Evolutionary conservation across 1,140 invertebrate species (phyloP), one percentile per base, ranked within the genome.

Genomic region (Drosophila virilis): DNA sequence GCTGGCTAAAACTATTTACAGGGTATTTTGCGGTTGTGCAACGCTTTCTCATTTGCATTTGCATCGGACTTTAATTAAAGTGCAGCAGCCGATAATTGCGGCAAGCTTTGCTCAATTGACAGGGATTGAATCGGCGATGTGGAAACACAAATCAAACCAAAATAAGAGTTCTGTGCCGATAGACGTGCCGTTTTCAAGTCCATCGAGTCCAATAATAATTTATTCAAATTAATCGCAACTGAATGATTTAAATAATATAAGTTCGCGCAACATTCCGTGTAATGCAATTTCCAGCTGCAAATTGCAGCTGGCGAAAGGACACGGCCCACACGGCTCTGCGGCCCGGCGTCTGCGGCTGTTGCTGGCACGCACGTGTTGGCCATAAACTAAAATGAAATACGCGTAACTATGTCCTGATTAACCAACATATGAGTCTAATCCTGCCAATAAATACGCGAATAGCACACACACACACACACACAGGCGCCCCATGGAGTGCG

Each of bases 51-150:
- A 37, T 9, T 8, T 7, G 17, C 8, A 9, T 48, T 38, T 22
- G 15, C 54, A 88, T 83, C 77, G 78, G 61, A 46, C 71, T 77
- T 88, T 86, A 86, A 86, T 86, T 88, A 77, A 86, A 89, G 79
- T 83, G 79, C 72, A 79, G 71, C 58, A 66, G 83, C 50, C 83
- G 77, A 64, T 69, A 32, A 78, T 32, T 78, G 82, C 83, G 83
- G 83, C 79, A 40, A 60, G 79, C 83, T 86, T 86, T 86, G 66
- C 72, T 86, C 83, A 86, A 86, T 86, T 88, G 78, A 68, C 52
- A 61, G 22, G 35, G 57, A 54, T 58, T 66, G 43, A 69, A 74
- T 73, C 46, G 61, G 42, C 52, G 45, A 58, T 52, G 48, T 45
- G 54, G 28, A 52, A 57, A 37, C 7, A 13, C 10, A 12, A 32